These are phyloP conservation scores for Cephus nigrinus DNA, from an alignment of 2,888 invertebrate species.

Conservation along the genomic window DNA sequence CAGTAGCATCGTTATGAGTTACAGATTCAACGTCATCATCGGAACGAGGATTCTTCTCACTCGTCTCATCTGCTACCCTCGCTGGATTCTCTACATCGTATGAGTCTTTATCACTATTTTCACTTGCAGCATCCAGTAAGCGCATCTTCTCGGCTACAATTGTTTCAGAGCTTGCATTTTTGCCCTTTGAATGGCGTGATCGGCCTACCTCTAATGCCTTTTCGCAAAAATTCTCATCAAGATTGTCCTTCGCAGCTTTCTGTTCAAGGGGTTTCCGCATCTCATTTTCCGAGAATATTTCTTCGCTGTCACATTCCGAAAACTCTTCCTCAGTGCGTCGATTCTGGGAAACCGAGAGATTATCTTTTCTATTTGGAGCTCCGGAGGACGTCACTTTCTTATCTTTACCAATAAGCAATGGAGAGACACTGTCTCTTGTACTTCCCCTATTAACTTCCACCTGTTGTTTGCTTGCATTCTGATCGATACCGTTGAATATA, in stretches of 20 bases:
- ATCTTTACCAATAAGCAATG: neutral
- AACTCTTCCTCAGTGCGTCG: conserved; percentile 16
- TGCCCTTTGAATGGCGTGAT: neutral
- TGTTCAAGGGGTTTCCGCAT: neutral
- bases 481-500: neutral
- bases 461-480: neutral
- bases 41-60: neutral
- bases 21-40: neutral
- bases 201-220: neutral
- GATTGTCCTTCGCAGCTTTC: neutral
- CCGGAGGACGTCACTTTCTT: neutral
- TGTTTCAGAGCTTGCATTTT: neutral
- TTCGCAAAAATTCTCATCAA: neutral
- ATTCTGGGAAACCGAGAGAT: neutral
- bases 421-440: neutral
- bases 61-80: neutral
- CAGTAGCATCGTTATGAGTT: no score
- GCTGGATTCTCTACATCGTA: neutral
- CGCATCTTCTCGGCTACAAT: neutral
- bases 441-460: neutral
- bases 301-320: conserved; percentile 48
- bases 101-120: neutral
- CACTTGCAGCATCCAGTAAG: neutral
- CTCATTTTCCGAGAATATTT: conserved; percentile 47
- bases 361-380: neutral